Evolutionary conservation across 2,797 vertebrate species (phyloP).

Genomic region (Avahi laniger): DNA sequence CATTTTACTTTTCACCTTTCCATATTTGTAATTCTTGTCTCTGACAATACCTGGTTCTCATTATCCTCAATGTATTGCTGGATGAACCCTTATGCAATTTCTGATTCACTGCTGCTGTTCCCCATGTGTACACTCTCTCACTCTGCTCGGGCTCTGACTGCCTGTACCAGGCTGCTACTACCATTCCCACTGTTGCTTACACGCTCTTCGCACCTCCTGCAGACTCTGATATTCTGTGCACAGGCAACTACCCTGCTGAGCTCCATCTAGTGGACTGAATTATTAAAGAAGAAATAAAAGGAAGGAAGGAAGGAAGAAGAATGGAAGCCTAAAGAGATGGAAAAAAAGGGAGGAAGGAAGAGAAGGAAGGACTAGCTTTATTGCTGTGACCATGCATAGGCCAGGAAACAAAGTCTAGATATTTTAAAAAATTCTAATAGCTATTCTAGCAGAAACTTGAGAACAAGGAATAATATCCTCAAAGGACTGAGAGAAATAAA

Average conservation of each 20-base stretch:
- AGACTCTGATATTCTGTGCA: no score
- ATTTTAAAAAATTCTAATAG: neutral
- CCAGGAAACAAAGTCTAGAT: neutral
- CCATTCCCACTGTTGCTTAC: neutral
- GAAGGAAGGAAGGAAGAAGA: neutral
- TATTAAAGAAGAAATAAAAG: constrained; percentile 17
- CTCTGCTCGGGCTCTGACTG: neutral
- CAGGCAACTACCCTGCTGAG: neutral
- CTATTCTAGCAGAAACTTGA: neutral
- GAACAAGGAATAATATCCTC: neutral
- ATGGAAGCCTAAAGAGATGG: neutral
- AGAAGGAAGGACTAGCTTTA: neutral
- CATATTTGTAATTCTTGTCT: neutral
- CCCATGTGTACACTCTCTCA: neutral
- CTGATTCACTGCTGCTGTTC: neutral
- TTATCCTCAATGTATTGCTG: neutral
- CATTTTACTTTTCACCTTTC: neutral
- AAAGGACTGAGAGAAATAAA: neutral
- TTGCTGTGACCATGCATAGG: neutral
- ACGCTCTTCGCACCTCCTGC: neutral
- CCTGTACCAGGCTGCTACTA: neutral
- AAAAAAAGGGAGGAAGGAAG: neutral
- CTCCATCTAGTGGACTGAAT: neutral
- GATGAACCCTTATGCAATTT: neutral
- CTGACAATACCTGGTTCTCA: neutral